Base-by-base conservation (phyloP, 2,888 invertebrate genomes). In the Agrilus biguttatus region DNA sequence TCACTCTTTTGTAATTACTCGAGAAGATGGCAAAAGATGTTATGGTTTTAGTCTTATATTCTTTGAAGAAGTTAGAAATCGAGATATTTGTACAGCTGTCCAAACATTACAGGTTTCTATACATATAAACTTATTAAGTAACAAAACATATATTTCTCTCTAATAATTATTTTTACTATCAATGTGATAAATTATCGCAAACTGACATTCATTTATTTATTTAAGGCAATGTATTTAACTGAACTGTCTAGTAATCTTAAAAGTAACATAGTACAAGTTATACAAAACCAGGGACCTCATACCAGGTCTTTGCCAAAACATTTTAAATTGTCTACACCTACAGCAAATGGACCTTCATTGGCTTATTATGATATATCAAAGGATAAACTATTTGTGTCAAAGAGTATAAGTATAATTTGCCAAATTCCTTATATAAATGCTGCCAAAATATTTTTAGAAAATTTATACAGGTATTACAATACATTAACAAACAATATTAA, bases 1-100 rank as follows among this genome's bases (percentile, higher is more conserved):
- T 67, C 98, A 98, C 68, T 89, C 95, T 39, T 98, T 97, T 72
- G 82, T 97, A 43, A 90, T 97, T 48, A 97, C 97, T 12, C 77
- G 88, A 55, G 96, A 97, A 71, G 95, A 98, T 77, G 97, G 96
- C 43, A 84, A 85, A 52, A 75, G 95, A 53, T 83, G 85, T 53
- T 93, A 91, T 71, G 98, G 98, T 46, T 92, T 91, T 59, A 89
- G 90, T 59, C 78, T 92, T 53, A 83, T 93, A 14, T 97, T 97
- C 67, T 96, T 86, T 70, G 98, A 98, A 70, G 91, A 93, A 72
- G 91, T 96, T 51, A 78, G 83, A 44, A 91, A 92, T 66, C 73
- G 82, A 41, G 85, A 91, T 63, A 92, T 97, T 54, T 91, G 92
- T 65, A 84, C 83, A 57, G 93, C 95, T 41, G 93, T 97, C 84